Percentiles rank a stretch among this genome's conserved stretches.
phyloP scores from a whole-genome alignment of 2,888 invertebrate species.

The Temnothorax rugatulus region DNA sequence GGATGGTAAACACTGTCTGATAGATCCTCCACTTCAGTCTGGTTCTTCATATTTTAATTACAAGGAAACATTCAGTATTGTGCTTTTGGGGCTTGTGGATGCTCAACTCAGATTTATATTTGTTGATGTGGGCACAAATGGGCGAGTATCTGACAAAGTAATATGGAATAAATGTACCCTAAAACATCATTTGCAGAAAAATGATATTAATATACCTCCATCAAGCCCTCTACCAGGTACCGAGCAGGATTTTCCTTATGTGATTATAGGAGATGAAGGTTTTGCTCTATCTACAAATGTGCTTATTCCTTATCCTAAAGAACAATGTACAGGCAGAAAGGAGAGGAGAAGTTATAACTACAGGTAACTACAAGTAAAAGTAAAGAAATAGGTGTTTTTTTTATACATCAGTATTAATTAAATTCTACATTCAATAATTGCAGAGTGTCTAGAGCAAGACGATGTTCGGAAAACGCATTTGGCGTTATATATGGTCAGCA shows the following conservation, averaged over 20 bases:
- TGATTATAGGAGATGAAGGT: background rate
- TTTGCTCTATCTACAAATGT: background rate
- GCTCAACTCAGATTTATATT: constrained; percentile 17
- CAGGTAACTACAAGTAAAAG: background rate
- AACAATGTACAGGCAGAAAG: background rate
- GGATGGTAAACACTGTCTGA: constrained; percentile 9
- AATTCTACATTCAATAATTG: no score
- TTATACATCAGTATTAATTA: no score
- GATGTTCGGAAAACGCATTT: background rate
- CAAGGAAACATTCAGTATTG: constrained; percentile 3
- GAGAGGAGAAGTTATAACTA: constrained; percentile 18
- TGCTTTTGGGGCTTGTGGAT: constrained; percentile 7
- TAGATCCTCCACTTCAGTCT: constrained; percentile 2
- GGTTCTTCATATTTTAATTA: constrained; percentile 12
- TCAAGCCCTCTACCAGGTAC: background rate
- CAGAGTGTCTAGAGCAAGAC: no score
- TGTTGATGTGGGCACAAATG: background rate
- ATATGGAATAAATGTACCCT: constrained; percentile 8
- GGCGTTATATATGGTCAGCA: background rate
- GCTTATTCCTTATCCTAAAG: constrained; percentile 3
- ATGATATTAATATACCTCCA: background rate
- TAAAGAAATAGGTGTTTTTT: no score
- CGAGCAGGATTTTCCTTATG: background rate
- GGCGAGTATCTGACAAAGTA: background rate
- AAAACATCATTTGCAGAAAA: background rate